Evolutionary conservation across 2,797 vertebrate species (phyloP).

Genomic region (Xiphorhynchus erythropygius): DNA sequence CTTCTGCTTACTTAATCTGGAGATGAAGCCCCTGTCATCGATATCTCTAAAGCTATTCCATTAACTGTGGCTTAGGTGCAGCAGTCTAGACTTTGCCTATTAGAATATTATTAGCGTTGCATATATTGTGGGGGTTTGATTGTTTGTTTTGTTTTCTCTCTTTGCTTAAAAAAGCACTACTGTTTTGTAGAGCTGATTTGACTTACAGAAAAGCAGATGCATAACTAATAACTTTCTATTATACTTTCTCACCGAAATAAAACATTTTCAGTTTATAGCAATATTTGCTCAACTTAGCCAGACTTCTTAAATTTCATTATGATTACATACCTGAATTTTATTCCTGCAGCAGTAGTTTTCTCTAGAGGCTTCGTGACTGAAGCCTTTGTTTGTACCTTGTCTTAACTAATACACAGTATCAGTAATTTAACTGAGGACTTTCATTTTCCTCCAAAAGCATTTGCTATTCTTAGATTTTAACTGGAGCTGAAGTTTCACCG

Average conservation of each 20-base stretch:
- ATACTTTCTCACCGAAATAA: background rate
- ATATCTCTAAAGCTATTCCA: background rate
- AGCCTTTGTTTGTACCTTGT: background rate
- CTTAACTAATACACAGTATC: background rate
- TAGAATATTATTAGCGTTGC: background rate
- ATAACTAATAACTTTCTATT: background rate
- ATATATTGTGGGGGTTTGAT: background rate
- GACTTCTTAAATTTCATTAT: background rate
- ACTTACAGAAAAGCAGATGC: background rate
- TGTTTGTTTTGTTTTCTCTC: background rate
- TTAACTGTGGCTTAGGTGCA: background rate
- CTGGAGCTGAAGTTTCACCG: background rate
- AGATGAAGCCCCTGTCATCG: background rate
- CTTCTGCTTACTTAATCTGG: background rate
- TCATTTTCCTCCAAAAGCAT: background rate
- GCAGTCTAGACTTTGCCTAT: background rate
- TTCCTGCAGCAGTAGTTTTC: background rate
- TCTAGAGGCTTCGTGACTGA: background rate
- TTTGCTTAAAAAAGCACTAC: background rate
- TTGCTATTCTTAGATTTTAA: background rate
- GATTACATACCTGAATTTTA: background rate
- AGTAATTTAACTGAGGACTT: background rate
- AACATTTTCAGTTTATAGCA: background rate
- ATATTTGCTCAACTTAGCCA: background rate
- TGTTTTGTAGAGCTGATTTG: rapidly evolving